Conservation (phyloP, 2,888 invertebrate genomes). For the Cheiracanthium punctorium region DNA sequence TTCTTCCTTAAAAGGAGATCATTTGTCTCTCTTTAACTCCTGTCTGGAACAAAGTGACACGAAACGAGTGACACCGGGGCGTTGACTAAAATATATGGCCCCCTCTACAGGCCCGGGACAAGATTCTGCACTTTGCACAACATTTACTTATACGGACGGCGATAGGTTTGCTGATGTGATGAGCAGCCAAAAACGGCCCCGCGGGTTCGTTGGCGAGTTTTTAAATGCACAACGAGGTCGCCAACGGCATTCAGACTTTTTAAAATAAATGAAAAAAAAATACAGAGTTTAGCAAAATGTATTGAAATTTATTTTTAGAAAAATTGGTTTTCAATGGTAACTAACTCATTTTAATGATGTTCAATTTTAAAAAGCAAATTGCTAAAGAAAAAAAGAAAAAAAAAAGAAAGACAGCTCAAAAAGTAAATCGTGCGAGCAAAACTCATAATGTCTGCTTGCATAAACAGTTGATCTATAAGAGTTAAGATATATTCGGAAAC, state of each 20-base stretch:
- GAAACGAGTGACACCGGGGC: constrained; percentile 62
- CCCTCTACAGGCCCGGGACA: constrained; percentile 67
- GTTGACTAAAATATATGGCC: constrained; percentile 68
- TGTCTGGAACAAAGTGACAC: constrained; percentile 68
- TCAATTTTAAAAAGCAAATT: too few relatives aligned
- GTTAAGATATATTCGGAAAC: too few relatives aligned
- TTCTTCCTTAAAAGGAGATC: constrained; percentile 57
- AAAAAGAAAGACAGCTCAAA: too few relatives aligned
- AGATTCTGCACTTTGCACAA: constrained; percentile 68
- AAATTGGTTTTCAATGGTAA: too few relatives aligned
- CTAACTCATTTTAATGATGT: too few relatives aligned
- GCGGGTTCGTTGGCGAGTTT: constrained; percentile 30
- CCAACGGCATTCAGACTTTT: constrained; percentile 19
- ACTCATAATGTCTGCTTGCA: too few relatives aligned
- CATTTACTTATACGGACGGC: constrained; percentile 61
- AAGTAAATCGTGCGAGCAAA: too few relatives aligned
- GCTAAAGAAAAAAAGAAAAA: too few relatives aligned
- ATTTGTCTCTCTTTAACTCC: constrained; percentile 69
- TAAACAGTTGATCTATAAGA: too few relatives aligned
- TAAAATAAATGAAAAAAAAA: too few relatives aligned
- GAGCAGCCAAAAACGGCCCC: constrained; percentile 34
- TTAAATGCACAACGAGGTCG: constrained; percentile 40
- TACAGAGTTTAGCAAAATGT: too few relatives aligned
- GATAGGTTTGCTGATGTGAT: constrained; percentile 52
- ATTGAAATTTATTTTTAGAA: too few relatives aligned